Evolutionary conservation across 2,113 vertebrate genomes (phyloP).

Genomic region (Mastomys natalensis): DNA sequence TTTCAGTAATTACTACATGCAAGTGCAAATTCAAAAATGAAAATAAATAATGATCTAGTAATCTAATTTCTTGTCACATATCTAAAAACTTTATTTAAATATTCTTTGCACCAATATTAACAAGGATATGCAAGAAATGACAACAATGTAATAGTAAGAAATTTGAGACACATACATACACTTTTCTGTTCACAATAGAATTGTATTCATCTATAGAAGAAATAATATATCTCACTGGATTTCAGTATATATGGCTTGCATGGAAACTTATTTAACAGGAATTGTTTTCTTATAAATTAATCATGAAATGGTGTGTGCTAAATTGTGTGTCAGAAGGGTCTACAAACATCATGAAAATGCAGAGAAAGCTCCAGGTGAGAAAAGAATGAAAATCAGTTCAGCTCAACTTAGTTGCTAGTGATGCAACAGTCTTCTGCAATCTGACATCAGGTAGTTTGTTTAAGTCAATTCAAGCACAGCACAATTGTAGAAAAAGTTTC

Average conservation of each 20-base stretch:
- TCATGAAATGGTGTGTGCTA: background rate
- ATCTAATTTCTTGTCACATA: background rate
- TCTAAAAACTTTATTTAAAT: background rate
- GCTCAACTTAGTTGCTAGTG: background rate
- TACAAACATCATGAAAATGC: background rate
- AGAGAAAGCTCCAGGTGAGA: background rate
- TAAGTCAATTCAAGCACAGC: background rate
- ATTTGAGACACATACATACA: background rate
- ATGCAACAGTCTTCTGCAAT: background rate
- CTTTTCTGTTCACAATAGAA: background rate
- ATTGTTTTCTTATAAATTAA: background rate
- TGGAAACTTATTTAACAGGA: background rate
- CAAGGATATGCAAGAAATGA: background rate
- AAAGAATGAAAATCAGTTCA: background rate
- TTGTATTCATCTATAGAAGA: background rate
- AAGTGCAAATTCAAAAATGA: background rate
- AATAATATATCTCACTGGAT: background rate
- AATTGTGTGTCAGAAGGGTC: background rate
- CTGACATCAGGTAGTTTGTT: background rate
- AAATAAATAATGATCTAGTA: background rate
- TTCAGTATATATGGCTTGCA: background rate
- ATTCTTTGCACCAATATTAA: background rate
- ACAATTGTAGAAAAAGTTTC: background rate
- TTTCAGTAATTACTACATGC: background rate
- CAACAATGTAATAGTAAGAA: background rate